These are phyloP conservation scores for Ibycter americanus DNA, from an alignment of 2,797 vertebrate genomes.

Conservation along the genomic window DNA sequence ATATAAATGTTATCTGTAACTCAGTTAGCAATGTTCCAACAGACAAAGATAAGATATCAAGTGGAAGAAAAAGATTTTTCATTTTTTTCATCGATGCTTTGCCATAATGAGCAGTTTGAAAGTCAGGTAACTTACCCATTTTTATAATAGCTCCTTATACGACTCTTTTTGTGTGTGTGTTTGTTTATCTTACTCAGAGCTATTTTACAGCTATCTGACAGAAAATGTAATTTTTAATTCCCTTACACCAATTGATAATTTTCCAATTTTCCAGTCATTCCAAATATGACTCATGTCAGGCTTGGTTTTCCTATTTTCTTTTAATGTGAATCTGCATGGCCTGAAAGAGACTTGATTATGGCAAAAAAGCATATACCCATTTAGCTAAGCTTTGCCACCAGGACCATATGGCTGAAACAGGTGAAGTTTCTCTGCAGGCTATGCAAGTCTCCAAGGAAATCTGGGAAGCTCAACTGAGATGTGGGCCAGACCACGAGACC, in stretches of 20 bases:
- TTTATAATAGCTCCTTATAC: not conserved
- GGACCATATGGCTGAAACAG: not conserved
- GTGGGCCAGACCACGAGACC: rapidly evolving
- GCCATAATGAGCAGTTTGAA: not conserved
- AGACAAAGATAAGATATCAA: not conserved
- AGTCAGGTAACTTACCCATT: not conserved
- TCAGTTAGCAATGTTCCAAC: not conserved
- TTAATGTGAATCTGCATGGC: not conserved
- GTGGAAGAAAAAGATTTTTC: not conserved
- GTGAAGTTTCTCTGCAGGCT: not conserved
- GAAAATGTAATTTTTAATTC: not conserved
- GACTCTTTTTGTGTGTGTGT: too few relatives aligned
- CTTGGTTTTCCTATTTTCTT: not conserved
- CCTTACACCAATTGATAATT: not conserved
- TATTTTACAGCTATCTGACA: not conserved
- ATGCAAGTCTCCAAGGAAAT: not conserved
- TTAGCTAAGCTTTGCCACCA: not conserved
- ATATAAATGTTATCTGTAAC: not conserved
- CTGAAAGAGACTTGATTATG: not conserved
- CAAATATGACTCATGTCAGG: not conserved
- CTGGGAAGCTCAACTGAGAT: not conserved
- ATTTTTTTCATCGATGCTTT: not conserved
- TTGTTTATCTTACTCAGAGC: not conserved
- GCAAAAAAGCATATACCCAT: rapidly evolving
- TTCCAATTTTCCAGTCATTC: not conserved